Evolutionary conservation across 1,140 invertebrate genomes (phyloP).

Genomic region (Drosophila arawakana): DNA sequence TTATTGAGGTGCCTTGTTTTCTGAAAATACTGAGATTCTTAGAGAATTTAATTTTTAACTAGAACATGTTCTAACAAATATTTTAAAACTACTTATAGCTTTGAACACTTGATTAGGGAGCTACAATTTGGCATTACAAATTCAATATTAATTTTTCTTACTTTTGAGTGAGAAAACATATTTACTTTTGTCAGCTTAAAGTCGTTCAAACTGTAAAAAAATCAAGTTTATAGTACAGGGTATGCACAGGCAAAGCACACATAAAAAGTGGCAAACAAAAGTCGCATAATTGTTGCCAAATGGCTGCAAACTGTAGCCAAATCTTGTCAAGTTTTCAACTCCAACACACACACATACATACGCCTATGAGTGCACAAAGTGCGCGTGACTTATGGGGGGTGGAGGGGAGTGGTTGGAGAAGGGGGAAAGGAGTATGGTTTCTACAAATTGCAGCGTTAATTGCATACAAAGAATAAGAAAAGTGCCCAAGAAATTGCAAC

Average conservation of each 20-base stretch:
- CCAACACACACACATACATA: background rate
- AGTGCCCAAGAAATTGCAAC: slow-evolving; percentile 79
- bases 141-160: too few species aligned
- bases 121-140: too few species aligned
- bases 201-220: background rate
- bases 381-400: slow-evolving; percentile 29
- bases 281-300: slow-evolving; percentile 67
- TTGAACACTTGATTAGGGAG: too few species aligned
- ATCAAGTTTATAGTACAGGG: slow-evolving; percentile 1
- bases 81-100: too few species aligned
- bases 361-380: background rate
- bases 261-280: slow-evolving; percentile 50
- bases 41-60: too few species aligned
- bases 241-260: slow-evolving; percentile 13
- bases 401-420: background rate
- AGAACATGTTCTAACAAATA: too few species aligned
- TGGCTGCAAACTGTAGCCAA: slow-evolving; percentile 48
- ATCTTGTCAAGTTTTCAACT: slow-evolving; percentile 41
- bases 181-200: too few species aligned
- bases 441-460: slow-evolving; percentile 78
- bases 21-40: too few species aligned
- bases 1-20: too few species aligned
- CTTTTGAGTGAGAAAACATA: too few species aligned
- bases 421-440: slow-evolving; percentile 8
- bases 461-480: slow-evolving; percentile 78